phyloP scores from a whole-genome alignment of 2,888 invertebrate species.

The Catocala fraxini region DNA sequence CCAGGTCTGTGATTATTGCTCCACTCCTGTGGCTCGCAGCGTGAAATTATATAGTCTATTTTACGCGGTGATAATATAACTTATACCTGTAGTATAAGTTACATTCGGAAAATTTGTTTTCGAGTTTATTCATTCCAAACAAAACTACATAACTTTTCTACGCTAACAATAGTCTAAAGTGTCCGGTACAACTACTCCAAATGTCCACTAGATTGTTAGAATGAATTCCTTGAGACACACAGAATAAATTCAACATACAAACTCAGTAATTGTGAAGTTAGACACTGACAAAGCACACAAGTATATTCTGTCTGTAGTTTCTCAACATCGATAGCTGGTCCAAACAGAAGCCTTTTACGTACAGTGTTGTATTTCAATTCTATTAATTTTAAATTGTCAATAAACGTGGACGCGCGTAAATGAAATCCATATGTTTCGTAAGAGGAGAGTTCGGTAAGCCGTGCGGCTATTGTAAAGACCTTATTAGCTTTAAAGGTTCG shows the following conservation, averaged over 20 bases:
- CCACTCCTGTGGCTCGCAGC: no score
- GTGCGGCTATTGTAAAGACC: slow-evolving; percentile 64
- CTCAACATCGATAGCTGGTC: slow-evolving; percentile 1
- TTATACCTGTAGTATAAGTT: no score
- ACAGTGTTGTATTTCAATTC: slow-evolving; percentile 30
- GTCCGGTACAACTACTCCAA: neutral
- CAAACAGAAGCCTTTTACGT: slow-evolving; percentile 12
- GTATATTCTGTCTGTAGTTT: slow-evolving; percentile 4
- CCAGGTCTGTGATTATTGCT: no score
- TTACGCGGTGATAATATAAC: no score
- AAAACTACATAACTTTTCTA: no score
- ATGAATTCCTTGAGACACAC: neutral
- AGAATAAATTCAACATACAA: neutral
- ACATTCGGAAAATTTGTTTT: no score
- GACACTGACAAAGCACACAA: slow-evolving; percentile 2
- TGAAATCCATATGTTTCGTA: slow-evolving; percentile 50
- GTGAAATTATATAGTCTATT: no score
- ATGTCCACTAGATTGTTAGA: neutral
- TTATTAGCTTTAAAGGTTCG: slow-evolving; percentile 70
- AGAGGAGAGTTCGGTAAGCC: slow-evolving; percentile 51
- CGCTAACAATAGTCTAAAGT: no score
- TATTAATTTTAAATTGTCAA: slow-evolving; percentile 42
- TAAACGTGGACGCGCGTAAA: slow-evolving; percentile 38
- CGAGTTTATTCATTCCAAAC: no score
- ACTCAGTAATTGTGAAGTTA: neutral